phyloP scores from a whole-genome alignment of 2,113 vertebrate genomes.

The Cyphotilapia sp. region DNA sequence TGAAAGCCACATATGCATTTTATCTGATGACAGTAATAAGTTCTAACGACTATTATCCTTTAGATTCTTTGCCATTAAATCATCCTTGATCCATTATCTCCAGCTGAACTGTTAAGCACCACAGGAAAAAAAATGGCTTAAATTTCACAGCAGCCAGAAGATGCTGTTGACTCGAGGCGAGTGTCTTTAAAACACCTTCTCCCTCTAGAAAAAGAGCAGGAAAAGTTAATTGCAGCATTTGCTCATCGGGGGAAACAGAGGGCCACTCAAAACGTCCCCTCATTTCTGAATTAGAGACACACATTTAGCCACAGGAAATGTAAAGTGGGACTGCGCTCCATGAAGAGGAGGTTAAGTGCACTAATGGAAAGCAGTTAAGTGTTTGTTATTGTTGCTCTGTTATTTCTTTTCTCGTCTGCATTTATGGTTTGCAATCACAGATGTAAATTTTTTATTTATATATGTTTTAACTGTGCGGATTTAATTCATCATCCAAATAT shows the following conservation, averaged over 20 bases:
- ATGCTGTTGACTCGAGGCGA: constrained; percentile 75
- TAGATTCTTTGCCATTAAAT: constrained; percentile 71
- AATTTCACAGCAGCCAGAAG: constrained; percentile 75
- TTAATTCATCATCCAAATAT: constrained; percentile 4
- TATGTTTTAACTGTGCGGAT: constrained; percentile 24
- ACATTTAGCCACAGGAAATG: constrained; percentile 63
- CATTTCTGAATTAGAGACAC: constrained; percentile 87
- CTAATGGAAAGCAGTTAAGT: constrained; percentile 65
- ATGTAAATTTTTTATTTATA: constrained; percentile 22
- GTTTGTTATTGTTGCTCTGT: constrained; percentile 62
- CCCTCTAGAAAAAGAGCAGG: constrained; percentile 66
- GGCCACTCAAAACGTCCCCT: constrained; percentile 88
- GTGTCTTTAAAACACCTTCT: constrained; percentile 93
- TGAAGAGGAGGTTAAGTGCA: constrained; percentile 65
- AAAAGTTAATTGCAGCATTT: constrained; percentile 93
- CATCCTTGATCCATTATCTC: constrained; percentile 81
- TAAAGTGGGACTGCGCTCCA: constrained; percentile 58
- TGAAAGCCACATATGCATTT: constrained; percentile 29
- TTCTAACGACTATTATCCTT: constrained; percentile 47
- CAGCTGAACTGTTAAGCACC: constrained; percentile 80
- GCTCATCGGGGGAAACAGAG: constrained; percentile 85
- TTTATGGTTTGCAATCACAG: constrained; percentile 37
- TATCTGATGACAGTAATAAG: constrained; percentile 50
- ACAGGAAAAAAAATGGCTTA: constrained; percentile 76
- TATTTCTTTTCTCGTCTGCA: constrained; percentile 48